Percentiles rank a stretch among this genome's conserved stretches.
These are phyloP conservation scores for Kryptolebias marmoratus DNA, from an alignment of 2,113 vertebrate genomes.

Conservation along the genomic window DNA sequence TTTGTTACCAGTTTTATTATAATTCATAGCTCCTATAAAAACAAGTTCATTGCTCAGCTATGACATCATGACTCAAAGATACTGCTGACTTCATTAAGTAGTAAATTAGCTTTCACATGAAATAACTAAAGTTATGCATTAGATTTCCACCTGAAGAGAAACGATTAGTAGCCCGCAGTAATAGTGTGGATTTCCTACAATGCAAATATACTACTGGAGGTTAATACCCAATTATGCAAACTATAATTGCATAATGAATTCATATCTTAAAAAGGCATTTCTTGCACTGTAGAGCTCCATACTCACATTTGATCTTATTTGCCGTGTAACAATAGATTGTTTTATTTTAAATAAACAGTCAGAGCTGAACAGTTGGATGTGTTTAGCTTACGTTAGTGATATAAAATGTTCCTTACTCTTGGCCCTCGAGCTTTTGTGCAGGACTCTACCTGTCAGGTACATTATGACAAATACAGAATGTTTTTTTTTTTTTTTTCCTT, in stretches of 20 bases:
- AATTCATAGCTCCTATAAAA: slow-evolving; percentile 64
- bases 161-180: background rate
- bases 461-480: slow-evolving; percentile 2
- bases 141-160: slow-evolving; percentile 20
- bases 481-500: background rate
- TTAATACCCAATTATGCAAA: slow-evolving; percentile 24
- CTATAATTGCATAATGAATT: slow-evolving; percentile 37
- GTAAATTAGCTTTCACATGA: slow-evolving; percentile 3
- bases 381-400: background rate
- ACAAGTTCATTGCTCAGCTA: slow-evolving; percentile 37
- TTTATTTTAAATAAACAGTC: background rate
- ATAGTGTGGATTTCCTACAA: slow-evolving; percentile 10
- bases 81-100: slow-evolving; percentile 34
- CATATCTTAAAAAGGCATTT: slow-evolving; percentile 12
- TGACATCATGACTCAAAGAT: slow-evolving; percentile 27
- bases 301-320: background rate
- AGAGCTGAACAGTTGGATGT: slow-evolving; percentile 5
- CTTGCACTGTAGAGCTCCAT: slow-evolving; percentile 7
- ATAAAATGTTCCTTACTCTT: slow-evolving; percentile 24
- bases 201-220: background rate
- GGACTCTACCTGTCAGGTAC: slow-evolving; percentile 17
- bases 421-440: background rate
- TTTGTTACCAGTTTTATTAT: slow-evolving; percentile 60
- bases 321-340: background rate
- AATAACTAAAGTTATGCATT: background rate